These are phyloP conservation scores for Cryptocephalus moraei DNA, from an alignment of 2,888 invertebrate species.

Conservation along the genomic window DNA sequence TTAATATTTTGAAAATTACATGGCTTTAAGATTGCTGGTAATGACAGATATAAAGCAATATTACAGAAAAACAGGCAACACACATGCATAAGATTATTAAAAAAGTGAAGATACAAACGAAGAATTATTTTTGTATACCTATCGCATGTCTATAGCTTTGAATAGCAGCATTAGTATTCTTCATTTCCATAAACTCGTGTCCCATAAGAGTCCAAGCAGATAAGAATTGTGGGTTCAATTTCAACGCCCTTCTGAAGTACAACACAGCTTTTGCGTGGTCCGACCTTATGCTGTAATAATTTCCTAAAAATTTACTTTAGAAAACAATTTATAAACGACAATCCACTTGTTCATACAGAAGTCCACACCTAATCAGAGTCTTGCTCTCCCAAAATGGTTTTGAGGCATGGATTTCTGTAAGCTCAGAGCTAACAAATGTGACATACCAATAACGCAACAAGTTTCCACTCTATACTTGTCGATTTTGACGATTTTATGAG, in stretches of 20 bases:
- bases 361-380: too few species aligned
- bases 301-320: slow-evolving; percentile 49
- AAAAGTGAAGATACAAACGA: too few species aligned
- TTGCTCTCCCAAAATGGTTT: background rate
- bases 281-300: slow-evolving; percentile 90
- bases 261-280: slow-evolving; percentile 97
- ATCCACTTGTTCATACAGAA: too few species aligned
- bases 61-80: too few species aligned
- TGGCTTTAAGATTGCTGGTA: too few species aligned
- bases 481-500: slow-evolving; percentile 85
- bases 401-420: background rate
- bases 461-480: slow-evolving; percentile 97
- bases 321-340: too few species aligned
- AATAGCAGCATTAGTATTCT: slow-evolving; percentile 97
- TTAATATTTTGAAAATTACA: too few species aligned
- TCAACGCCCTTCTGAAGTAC: slow-evolving; percentile 90
- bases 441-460: slow-evolving; percentile 88
- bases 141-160: slow-evolving; percentile 95
- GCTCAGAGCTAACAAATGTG: background rate
- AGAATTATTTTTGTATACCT: slow-evolving; percentile 59
- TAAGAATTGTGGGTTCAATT: slow-evolving; percentile 86
- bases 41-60: too few species aligned
- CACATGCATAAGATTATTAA: too few species aligned
- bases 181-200: slow-evolving; percentile 98
- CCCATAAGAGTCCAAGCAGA: slow-evolving; percentile 98